These are phyloP conservation scores for Hololepta plana DNA, from an alignment of 2,888 invertebrate genomes.

Conservation along the genomic window DNA sequence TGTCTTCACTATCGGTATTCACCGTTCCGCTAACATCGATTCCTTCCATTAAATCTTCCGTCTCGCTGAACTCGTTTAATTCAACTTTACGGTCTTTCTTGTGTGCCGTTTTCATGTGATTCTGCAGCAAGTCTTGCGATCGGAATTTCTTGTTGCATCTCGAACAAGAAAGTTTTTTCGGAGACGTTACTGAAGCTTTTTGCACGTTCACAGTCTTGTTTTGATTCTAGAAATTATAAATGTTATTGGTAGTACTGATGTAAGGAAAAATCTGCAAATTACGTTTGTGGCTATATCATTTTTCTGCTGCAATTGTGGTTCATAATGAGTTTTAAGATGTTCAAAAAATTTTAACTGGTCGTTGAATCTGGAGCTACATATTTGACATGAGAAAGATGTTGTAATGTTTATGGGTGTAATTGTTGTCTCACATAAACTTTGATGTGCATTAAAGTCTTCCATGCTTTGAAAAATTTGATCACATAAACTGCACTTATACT, in stretches of 20 bases:
- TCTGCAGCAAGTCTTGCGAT: conserved; percentile 44
- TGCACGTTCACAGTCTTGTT: too few relatives aligned
- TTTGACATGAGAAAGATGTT: conserved; percentile 49
- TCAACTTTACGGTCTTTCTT: conserved; percentile 26
- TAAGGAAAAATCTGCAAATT: too few relatives aligned
- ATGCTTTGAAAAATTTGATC: conserved; percentile 27
- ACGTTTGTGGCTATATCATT: neutral
- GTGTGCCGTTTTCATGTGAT: too few relatives aligned
- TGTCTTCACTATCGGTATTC: conserved; percentile 6
- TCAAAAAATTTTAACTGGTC: conserved; percentile 73
- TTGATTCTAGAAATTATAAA: too few relatives aligned
- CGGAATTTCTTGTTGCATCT: conserved; percentile 37
- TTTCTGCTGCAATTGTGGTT: conserved; percentile 27
- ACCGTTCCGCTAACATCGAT: conserved; percentile 42
- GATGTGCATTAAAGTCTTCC: conserved; percentile 29
- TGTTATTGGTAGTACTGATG: too few relatives aligned
- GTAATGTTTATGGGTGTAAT: conserved; percentile 24
- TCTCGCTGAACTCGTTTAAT: conserved; percentile 66
- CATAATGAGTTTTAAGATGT: conserved; percentile 69
- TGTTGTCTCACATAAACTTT: conserved; percentile 27
- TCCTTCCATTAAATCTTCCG: conserved; percentile 74
- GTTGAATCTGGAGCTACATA: conserved; percentile 57
- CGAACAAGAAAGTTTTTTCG: too few relatives aligned
- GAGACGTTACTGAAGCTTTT: too few relatives aligned
- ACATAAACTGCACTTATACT: conserved; percentile 28